Conservation (phyloP, 92 coral and sea anemone species). For the Palythoa grandiflora region DNA sequence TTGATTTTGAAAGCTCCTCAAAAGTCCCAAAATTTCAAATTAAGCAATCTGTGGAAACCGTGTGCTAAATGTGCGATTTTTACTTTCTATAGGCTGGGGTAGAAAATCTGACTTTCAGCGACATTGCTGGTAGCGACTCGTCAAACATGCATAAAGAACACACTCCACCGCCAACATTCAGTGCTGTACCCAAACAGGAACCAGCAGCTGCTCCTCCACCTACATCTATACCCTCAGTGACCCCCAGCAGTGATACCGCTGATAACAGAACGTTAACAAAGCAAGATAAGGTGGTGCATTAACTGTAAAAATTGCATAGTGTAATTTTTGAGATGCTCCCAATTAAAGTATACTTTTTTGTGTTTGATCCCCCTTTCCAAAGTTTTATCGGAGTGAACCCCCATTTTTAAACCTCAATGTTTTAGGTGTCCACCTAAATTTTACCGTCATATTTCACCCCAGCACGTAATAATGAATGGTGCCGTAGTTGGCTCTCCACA, state of each 20-base stretch:
- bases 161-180: constrained; percentile 45
- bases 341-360: too few relatives aligned
- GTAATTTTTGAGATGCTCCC: too few relatives aligned
- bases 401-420: too few relatives aligned
- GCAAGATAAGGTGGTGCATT: constrained; percentile 70
- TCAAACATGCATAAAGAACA: constrained; percentile 27
- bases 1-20: too few relatives aligned
- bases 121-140: constrained; percentile 27
- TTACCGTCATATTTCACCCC: too few relatives aligned
- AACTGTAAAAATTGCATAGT: not conserved
- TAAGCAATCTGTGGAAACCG: too few relatives aligned
- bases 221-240: constrained; percentile 30
- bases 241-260: constrained; percentile 34
- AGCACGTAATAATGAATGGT: too few relatives aligned
- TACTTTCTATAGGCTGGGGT: constrained; percentile 67
- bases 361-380: too few relatives aligned
- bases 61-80: not conserved
- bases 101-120: constrained; percentile 70
- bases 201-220: constrained; percentile 56
- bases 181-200: constrained; percentile 58
- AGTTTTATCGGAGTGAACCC: too few relatives aligned
- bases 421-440: too few relatives aligned
- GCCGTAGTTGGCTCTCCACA: too few relatives aligned
- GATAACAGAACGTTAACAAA: constrained; percentile 15
- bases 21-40: too few relatives aligned